These are phyloP conservation scores for Spinus pinus DNA, from an alignment of 2,797 vertebrate species.

Conservation along the genomic window DNA sequence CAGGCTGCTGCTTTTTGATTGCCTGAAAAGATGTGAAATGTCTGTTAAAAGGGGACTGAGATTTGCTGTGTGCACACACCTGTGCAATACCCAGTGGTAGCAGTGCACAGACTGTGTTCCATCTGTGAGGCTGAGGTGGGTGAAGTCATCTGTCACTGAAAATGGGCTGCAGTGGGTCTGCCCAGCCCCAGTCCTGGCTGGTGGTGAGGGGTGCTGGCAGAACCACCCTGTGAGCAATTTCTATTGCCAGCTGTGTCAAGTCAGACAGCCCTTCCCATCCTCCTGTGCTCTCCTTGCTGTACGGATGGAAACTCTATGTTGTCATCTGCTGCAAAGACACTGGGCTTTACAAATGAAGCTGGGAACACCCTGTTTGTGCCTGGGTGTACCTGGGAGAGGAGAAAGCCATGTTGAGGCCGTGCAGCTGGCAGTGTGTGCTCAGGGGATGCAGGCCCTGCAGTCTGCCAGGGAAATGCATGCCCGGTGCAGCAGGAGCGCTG, in stretches of 20 bases:
- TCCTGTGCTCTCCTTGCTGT: background rate
- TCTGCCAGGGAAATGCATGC: fast-evolving
- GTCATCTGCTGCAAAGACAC: background rate
- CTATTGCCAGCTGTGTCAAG: background rate
- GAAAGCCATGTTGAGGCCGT: fast-evolving
- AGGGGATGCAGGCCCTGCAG: background rate
- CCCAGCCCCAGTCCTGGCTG: background rate
- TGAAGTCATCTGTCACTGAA: background rate
- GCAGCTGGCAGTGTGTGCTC: fast-evolving
- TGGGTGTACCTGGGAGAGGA: background rate
- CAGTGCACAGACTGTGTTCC: background rate
- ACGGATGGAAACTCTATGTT: fast-evolving
- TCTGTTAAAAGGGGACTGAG: background rate
- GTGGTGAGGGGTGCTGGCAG: fast-evolving
- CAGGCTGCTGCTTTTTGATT: background rate
- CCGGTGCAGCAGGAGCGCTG: fast-evolving
- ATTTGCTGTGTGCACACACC: background rate
- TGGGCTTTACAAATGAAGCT: fast-evolving
- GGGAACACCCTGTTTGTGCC: fast-evolving
- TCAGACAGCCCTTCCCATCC: background rate
- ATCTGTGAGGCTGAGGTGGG: background rate
- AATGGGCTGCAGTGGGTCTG: background rate
- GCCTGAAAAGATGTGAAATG: background rate
- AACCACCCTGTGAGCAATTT: background rate
- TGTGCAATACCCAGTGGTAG: fast-evolving